A percentile compares a stretch with the other conserved stretches of the same genome.
phyloP scores from a whole-genome alignment of 2,113 vertebrate species.

The Phrynocephalus versicolor region DNA sequence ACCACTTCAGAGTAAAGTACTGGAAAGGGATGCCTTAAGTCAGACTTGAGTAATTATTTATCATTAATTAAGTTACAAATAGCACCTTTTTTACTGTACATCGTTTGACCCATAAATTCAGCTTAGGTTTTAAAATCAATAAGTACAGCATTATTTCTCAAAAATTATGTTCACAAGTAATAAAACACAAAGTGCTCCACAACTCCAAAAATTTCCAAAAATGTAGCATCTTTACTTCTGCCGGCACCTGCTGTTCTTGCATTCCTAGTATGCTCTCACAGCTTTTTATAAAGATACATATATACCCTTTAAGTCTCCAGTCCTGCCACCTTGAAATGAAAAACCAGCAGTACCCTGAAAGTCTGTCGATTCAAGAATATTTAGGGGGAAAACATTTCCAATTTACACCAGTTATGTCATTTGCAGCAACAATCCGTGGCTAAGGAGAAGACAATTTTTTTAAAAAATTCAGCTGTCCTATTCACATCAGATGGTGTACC shows the following conservation, averaged over 20 bases:
- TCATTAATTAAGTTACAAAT: too few relatives aligned
- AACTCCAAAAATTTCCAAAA: too few relatives aligned
- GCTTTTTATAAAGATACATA: not conserved
- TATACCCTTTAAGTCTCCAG: not conserved
- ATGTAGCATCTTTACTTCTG: too few relatives aligned
- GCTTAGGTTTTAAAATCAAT: too few relatives aligned
- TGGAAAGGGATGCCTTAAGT: too few relatives aligned
- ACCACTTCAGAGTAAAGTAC: too few relatives aligned
- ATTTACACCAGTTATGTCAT: not conserved
- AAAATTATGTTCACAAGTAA: too few relatives aligned
- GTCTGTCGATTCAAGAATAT: not conserved
- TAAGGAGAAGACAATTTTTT: fast-evolving
- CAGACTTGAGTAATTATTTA: too few relatives aligned
- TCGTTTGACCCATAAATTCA: not conserved
- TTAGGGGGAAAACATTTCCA: not conserved
- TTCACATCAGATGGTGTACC: constrained; percentile 4
- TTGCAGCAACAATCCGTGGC: fast-evolving
- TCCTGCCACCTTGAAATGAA: not conserved
- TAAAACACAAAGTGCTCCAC: too few relatives aligned
- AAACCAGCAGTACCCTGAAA: not conserved
- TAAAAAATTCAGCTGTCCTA: not conserved
- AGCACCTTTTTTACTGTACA: too few relatives aligned
- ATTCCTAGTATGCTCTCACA: not conserved
- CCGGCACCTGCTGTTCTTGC: not conserved
- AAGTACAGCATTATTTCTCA: too few relatives aligned